Evolutionary conservation across 2,888 invertebrate species (phyloP).

Genomic region (Drosophila rubida): DNA sequence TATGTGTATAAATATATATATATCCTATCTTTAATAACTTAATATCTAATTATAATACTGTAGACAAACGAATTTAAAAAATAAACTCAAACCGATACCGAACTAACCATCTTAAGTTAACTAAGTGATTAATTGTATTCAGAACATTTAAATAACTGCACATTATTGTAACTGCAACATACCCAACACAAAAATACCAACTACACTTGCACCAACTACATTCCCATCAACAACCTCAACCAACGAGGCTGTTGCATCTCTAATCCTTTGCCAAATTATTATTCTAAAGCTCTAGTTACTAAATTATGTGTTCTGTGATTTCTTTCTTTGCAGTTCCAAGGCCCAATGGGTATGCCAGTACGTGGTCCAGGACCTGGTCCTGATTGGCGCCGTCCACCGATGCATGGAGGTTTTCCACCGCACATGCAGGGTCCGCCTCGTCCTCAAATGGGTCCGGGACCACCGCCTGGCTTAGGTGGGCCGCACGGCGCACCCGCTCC

Average conservation of each 20-base stretch:
- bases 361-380: constrained; percentile 88
- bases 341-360: constrained; percentile 86
- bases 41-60: constrained; percentile 38
- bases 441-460: constrained; percentile 86
- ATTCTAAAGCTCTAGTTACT: constrained; percentile 3
- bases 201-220: constrained; percentile 6
- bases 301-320: constrained; percentile 13
- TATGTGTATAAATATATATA: neutral
- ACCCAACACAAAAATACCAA: constrained; percentile 1
- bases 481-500: constrained; percentile 92
- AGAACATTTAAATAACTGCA: constrained; percentile 73
- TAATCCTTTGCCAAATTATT: neutral
- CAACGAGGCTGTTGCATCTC: constrained; percentile 2
- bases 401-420: constrained; percentile 89
- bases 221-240: constrained; percentile 13
- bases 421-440: constrained; percentile 89
- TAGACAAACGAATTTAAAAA: constrained; percentile 14
- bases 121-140: constrained; percentile 74
- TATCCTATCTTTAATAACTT: constrained; percentile 37
- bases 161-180: constrained; percentile 50
- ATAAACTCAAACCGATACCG: constrained; percentile 16
- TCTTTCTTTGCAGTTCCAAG: constrained; percentile 82
- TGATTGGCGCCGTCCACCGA: constrained; percentile 91
- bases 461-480: constrained; percentile 83
- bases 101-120: constrained; percentile 74